Conservation (phyloP, 2,797 vertebrate genomes). For the Rhynchonycteris naso region DNA sequence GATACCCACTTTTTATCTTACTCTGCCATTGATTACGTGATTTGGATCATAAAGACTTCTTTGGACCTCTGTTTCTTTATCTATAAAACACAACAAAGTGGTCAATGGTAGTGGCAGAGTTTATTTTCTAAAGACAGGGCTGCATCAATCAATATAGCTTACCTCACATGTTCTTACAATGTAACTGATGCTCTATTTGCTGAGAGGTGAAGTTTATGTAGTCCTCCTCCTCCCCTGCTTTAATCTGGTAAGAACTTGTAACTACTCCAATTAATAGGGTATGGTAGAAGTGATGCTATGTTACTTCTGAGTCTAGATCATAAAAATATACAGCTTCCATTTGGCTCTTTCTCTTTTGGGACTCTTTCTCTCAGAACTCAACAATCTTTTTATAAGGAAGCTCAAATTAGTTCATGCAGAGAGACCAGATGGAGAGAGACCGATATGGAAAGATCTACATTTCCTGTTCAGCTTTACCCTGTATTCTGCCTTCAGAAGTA, state of each 20-base stretch:
- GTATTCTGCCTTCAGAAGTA: not conserved
- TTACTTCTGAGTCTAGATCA: not conserved
- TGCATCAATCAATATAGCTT: not conserved
- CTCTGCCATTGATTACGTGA: not conserved
- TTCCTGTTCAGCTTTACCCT: not conserved
- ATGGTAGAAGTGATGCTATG: not conserved
- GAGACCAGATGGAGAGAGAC: not conserved
- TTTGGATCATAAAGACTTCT: not conserved
- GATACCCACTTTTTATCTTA: not conserved
- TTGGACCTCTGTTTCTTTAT: slow-evolving; percentile 25
- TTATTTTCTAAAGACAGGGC: slow-evolving; percentile 19
- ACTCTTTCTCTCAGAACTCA: not conserved
- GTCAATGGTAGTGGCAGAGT: not conserved
- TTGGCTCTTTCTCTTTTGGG: not conserved
- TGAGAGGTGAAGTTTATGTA: not conserved
- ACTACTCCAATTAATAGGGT: not conserved
- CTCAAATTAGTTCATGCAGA: not conserved
- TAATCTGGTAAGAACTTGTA: not conserved
- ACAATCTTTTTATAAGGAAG: not conserved
- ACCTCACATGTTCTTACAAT: not conserved
- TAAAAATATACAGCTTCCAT: not conserved
- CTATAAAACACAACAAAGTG: not conserved
- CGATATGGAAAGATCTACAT: not conserved
- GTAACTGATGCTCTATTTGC: not conserved
- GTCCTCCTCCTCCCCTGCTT: not conserved